Evolutionary conservation across 2,888 invertebrate species (phyloP).

Genomic region (Dendrolimus pini): DNA sequence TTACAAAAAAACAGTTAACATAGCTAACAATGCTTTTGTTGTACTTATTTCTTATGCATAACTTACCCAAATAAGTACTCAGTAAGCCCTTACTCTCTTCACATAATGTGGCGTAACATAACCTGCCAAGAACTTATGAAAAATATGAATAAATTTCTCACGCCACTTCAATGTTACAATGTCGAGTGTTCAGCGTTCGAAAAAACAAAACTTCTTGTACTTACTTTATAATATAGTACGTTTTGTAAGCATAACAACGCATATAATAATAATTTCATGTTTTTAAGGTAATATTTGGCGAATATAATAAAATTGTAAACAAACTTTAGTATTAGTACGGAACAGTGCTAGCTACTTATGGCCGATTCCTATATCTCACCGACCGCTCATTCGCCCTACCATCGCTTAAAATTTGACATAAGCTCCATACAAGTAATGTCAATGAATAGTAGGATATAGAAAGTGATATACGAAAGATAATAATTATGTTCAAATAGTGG

Average conservation of each 20-base stretch:
- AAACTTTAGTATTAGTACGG: no score
- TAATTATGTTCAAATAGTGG: no score
- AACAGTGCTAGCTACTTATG: no score
- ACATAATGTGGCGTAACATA: slow-evolving; percentile 3
- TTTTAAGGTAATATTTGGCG: no score
- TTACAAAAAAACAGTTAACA: neutral
- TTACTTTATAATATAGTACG: slow-evolving; percentile 1
- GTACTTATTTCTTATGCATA: neutral
- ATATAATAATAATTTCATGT: neutral
- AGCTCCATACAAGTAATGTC: no score
- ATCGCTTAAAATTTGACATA: no score
- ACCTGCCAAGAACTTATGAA: slow-evolving; percentile 18
- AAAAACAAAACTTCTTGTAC: slow-evolving; percentile 38
- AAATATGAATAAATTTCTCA: slow-evolving; percentile 43
- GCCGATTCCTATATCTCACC: no score
- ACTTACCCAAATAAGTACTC: neutral
- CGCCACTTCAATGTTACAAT: slow-evolving; percentile 33
- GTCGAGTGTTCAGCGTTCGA: slow-evolving; percentile 39
- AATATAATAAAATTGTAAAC: no score
- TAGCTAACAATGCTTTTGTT: neutral
- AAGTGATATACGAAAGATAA: no score
- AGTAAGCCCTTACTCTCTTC: neutral
- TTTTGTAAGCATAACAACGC: neutral
- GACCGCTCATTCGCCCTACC: no score
- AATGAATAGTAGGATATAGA: no score